Base-by-base conservation (phyloP, 2,888 invertebrate genomes). In the Metacarcinus magister region DNA sequence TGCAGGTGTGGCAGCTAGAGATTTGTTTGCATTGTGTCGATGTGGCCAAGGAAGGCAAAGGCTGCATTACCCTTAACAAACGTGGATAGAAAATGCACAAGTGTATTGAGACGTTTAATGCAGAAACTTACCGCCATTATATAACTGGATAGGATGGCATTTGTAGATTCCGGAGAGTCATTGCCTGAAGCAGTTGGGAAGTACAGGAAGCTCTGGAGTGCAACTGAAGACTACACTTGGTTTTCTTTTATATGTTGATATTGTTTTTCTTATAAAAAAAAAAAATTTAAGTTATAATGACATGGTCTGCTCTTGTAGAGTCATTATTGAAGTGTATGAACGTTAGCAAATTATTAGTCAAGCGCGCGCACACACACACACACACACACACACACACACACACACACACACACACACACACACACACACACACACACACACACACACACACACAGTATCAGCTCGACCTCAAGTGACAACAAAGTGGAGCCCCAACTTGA, bases 331-430 rank as follows among this genome's bases (percentile, higher is more conserved):
- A 48, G 48, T 48, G 48, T 48, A 48, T 10, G 7, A 48, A 48
- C 48, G 7, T 48, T 48, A 48, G 48, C 48, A 13, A 48, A 48
- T 8, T 48, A 10, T 67, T 5, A 67, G 5, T 67, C 67, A 23
- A 19, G 23, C 67, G 23, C 67, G 23, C 67, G 23, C 67, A 67
- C 67, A 67, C n/a, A 67, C 67, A 67, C n/a, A 23, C 67, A 23
- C 67, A 67, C 67, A 67, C 67, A 67, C 67, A 67, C 67, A 67
- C 67, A 67, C 67, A 67, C 82, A 32, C 82, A 32, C 82, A 82
- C 82, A 32, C 82, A 82, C 82, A 82, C 82, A 82, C 82, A 82
- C 82, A 82, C 82, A 82, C 82, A 82, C 82, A 82, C 75, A 75
- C 75, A 75, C 75, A 75, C 75, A 75, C 75, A 75, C 75, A 75